Conservation (phyloP, 2,113 vertebrate species). For the Melanocharis versteri region DNA sequence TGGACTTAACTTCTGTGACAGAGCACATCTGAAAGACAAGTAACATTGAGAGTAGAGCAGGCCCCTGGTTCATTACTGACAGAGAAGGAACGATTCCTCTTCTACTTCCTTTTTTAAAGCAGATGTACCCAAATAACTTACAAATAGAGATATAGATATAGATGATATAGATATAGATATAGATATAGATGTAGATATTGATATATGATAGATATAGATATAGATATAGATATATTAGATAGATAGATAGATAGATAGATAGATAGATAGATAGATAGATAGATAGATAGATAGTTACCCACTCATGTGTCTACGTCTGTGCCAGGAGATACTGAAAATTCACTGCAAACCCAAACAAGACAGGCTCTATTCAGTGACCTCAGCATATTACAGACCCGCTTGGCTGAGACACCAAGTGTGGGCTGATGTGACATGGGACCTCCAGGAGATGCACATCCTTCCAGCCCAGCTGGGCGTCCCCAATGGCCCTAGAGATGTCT, state of each 20-base stretch:
- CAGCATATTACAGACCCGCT: background rate
- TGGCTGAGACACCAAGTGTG: background rate
- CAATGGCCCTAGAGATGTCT: background rate
- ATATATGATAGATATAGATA: too few relatives aligned
- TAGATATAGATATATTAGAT: too few relatives aligned
- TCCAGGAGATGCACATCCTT: background rate
- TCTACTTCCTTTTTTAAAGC: background rate
- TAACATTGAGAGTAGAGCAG: background rate
- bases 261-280: background rate
- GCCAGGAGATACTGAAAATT: background rate
- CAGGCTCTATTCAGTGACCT: background rate
- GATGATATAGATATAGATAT: background rate
- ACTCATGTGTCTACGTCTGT: background rate
- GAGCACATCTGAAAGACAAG: background rate
- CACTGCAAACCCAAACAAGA: background rate
- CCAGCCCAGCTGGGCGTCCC: background rate
- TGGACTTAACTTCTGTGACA: background rate
- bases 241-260: too few relatives aligned
- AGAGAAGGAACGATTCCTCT: background rate
- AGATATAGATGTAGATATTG: too few relatives aligned
- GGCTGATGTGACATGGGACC: background rate
- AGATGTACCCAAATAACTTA: background rate
- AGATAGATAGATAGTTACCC: background rate
- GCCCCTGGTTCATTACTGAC: background rate
- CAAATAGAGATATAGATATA: background rate